These are phyloP conservation scores for Gila orcuttii DNA, from an alignment of 2,113 vertebrate genomes.

Conservation along the genomic window DNA sequence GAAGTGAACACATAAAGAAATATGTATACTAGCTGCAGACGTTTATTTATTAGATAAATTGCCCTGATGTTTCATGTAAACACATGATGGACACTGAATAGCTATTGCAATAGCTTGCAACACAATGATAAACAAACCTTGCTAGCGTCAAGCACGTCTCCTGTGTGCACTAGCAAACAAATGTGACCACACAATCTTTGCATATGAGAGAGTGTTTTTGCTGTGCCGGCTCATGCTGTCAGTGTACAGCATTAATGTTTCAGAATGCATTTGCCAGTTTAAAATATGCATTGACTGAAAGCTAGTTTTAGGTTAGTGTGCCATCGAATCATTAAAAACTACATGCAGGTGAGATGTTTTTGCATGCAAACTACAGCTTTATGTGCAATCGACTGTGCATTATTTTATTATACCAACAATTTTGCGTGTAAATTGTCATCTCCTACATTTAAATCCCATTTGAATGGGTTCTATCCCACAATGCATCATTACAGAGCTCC, in stretches of 20 bases:
- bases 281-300: slow-evolving; percentile 40
- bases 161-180: not conserved
- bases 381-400: not conserved
- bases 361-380: not conserved
- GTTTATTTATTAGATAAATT: not conserved
- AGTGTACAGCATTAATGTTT: slow-evolving; percentile 14
- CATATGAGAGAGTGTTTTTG: not conserved
- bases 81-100: not conserved
- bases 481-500: slow-evolving; percentile 2
- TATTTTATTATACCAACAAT: not conserved
- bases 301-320: slow-evolving; percentile 36
- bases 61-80: not conserved
- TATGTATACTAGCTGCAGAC: not conserved
- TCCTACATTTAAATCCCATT: not conserved
- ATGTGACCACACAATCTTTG: not conserved
- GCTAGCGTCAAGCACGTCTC: not conserved
- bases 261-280: slow-evolving; percentile 12
- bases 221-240: slow-evolving; percentile 10
- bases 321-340: not conserved
- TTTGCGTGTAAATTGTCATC: not conserved
- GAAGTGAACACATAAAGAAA: not conserved
- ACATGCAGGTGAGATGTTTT: not conserved
- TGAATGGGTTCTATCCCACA: not conserved
- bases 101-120: not conserved
- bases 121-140: not conserved